A percentile compares a stretch with the other conserved stretches of the same genome.
phyloP scores from a whole-genome alignment of 1,140 invertebrate genomes.

The Ceratina calcarata region DNA sequence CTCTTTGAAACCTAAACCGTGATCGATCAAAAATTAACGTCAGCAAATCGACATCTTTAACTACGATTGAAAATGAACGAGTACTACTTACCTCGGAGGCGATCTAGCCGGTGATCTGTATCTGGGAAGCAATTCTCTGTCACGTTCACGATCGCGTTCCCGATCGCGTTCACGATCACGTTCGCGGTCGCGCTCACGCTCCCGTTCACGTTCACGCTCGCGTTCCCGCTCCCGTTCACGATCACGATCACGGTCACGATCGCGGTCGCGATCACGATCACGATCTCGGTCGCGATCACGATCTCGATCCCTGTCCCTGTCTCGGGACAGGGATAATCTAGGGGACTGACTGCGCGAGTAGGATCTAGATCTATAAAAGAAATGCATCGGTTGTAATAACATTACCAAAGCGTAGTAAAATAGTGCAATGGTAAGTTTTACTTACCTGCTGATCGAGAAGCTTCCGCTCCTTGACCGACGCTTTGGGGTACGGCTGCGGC shows the following conservation, averaged over 20 bases:
- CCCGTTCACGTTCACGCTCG: constrained; percentile 52
- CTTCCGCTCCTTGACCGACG: constrained; percentile 77
- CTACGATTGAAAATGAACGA: no score
- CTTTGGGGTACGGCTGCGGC: constrained; percentile 78
- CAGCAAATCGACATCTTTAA: background rate
- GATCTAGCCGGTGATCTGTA: constrained; percentile 81
- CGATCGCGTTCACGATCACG: constrained; percentile 72
- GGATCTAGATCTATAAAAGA: constrained; percentile 75
- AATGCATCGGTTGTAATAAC: background rate
- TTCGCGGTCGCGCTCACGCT: constrained; percentile 55
- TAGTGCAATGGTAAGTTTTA: background rate
- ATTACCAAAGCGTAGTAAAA: background rate
- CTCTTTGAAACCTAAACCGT: constrained; percentile 74
- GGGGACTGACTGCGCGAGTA: constrained; percentile 78
- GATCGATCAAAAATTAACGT: background rate
- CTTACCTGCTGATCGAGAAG: constrained; percentile 82
- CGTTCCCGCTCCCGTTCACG: constrained; percentile 51
- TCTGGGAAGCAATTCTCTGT: constrained; percentile 72
- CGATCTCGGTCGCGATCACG: constrained; percentile 62
- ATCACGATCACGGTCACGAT: constrained; percentile 61
- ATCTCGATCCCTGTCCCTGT: constrained; percentile 72
- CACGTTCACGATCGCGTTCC: constrained; percentile 68
- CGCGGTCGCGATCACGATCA: constrained; percentile 51
- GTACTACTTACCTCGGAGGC: constrained; percentile 73
- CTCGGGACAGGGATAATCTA: constrained; percentile 72